Evolutionary conservation across 2,888 invertebrate species (phyloP).

Genomic region (Drosophila barbarae): DNA sequence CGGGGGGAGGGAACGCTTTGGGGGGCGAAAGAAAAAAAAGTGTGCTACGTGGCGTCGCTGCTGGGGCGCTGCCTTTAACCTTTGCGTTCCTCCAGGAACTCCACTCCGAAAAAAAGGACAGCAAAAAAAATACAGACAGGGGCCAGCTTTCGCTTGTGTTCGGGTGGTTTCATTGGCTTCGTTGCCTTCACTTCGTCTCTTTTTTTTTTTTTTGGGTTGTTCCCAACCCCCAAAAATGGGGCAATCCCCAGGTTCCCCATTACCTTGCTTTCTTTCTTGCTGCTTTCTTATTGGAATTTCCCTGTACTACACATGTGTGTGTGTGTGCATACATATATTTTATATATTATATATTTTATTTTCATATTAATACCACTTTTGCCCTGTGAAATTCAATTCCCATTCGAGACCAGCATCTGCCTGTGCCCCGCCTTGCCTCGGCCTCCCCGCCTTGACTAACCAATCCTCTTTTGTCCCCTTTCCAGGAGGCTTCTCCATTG

Average conservation of each 20-base stretch:
- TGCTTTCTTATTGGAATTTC: slow-evolving; percentile 66
- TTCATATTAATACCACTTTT: background rate
- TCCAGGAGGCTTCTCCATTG: slow-evolving; percentile 78
- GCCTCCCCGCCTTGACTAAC: background rate
- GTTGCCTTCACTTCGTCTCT: slow-evolving; percentile 11
- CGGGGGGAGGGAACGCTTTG: background rate
- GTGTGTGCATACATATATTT: background rate
- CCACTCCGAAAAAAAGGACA: slow-evolving; percentile 24
- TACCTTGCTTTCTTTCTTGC: slow-evolving; percentile 12
- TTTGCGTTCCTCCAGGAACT: background rate
- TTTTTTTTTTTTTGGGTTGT: background rate
- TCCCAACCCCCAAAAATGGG: slow-evolving; percentile 16
- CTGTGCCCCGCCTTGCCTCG: background rate
- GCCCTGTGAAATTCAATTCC: slow-evolving; percentile 12
- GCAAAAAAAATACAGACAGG: background rate
- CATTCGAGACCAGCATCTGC: slow-evolving; percentile 32
- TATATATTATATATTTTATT: background rate
- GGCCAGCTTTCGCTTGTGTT: slow-evolving; percentile 4
- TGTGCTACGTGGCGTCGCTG: slow-evolving; percentile 26
- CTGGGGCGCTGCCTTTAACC: slow-evolving; percentile 28
- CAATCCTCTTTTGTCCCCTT: background rate
- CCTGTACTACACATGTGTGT: slow-evolving; percentile 36
- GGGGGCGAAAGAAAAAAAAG: background rate
- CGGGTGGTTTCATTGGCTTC: slow-evolving; percentile 7
- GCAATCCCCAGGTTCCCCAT: background rate